These are phyloP conservation scores for Edolisoma coerulescens DNA, from an alignment of 2,113 vertebrate species.

Conservation along the genomic window DNA sequence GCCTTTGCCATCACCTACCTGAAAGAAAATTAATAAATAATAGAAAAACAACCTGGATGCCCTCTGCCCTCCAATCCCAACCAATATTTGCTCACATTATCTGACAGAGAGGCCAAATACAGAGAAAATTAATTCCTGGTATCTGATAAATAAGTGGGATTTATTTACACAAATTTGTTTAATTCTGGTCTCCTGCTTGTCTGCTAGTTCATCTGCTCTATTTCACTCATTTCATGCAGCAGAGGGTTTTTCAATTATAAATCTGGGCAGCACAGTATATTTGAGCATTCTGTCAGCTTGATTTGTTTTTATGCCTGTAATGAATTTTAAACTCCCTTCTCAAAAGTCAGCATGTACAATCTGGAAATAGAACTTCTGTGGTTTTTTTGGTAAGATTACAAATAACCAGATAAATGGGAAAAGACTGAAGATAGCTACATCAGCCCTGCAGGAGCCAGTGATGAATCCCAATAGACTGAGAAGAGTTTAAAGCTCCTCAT, in stretches of 20 bases:
- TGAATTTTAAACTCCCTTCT: slow-evolving; percentile 54
- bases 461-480: background rate
- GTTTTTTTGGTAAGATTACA: background rate
- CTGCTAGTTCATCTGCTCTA: slow-evolving; percentile 42
- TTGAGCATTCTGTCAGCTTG: slow-evolving; percentile 51
- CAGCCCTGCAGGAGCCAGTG: background rate
- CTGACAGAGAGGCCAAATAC: slow-evolving; percentile 5
- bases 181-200: slow-evolving; percentile 42
- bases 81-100: slow-evolving; percentile 23
- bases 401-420: background rate
- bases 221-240: slow-evolving; percentile 62
- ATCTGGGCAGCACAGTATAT: slow-evolving; percentile 25
- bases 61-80: background rate
- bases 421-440: background rate
- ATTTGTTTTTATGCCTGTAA: slow-evolving; percentile 46
- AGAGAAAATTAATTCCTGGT: slow-evolving; percentile 9
- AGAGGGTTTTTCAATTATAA: slow-evolving; percentile 65
- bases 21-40: background rate
- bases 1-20: background rate
- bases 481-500: background rate
- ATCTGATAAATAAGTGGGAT: slow-evolving; percentile 28
- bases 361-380: background rate
- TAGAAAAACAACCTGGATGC: background rate
- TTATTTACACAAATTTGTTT: slow-evolving; percentile 60
- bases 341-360: background rate